Conservation (phyloP, 2,113 vertebrate species). For the Pseudopodoces humilis region DNA sequence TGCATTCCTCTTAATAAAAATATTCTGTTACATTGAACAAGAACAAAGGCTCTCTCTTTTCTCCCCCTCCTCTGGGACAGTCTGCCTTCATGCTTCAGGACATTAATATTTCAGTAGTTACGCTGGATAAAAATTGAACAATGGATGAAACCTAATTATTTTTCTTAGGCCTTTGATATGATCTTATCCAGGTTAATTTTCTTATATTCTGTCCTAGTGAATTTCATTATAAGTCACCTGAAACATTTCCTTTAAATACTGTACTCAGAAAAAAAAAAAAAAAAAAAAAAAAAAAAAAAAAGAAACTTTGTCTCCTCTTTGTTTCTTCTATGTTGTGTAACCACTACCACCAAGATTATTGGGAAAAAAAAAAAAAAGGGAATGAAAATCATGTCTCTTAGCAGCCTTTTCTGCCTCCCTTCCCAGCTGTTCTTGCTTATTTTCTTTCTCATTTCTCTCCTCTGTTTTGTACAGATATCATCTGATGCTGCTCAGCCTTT, state of each 20-base stretch:
- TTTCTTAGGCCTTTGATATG: slow-evolving; percentile 32
- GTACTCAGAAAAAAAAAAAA: not conserved
- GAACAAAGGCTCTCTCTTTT: slow-evolving; percentile 41
- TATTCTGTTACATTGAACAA: slow-evolving; percentile 44
- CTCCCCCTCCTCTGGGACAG: not conserved
- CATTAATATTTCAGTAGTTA: slow-evolving; percentile 55
- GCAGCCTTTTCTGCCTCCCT: not conserved
- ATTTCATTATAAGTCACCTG: slow-evolving; percentile 33
- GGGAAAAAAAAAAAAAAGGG: not conserved
- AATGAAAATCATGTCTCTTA: not conserved
- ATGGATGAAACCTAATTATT: slow-evolving; percentile 54
- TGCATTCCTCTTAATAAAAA: slow-evolving; percentile 57
- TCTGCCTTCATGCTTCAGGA: slow-evolving; percentile 38
- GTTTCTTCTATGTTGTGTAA: not conserved
- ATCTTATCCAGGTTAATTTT: slow-evolving; percentile 51
- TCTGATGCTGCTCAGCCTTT: slow-evolving; percentile 86
- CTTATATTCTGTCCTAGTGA: slow-evolving; percentile 15
- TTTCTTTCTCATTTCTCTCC: slow-evolving; percentile 61
- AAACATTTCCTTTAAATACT: slow-evolving; percentile 24
- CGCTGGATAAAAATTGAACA: slow-evolving; percentile 42
- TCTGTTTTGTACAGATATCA: slow-evolving; percentile 79
- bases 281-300: not conserved
- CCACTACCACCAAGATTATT: not conserved
- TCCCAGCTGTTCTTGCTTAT: slow-evolving; percentile 52
- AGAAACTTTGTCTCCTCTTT: not conserved